These are phyloP conservation scores for Diacarnus erythraeanus DNA, from an alignment of 37 sponge, comb jelly and placozoan genomes.

Conservation along the genomic window DNA sequence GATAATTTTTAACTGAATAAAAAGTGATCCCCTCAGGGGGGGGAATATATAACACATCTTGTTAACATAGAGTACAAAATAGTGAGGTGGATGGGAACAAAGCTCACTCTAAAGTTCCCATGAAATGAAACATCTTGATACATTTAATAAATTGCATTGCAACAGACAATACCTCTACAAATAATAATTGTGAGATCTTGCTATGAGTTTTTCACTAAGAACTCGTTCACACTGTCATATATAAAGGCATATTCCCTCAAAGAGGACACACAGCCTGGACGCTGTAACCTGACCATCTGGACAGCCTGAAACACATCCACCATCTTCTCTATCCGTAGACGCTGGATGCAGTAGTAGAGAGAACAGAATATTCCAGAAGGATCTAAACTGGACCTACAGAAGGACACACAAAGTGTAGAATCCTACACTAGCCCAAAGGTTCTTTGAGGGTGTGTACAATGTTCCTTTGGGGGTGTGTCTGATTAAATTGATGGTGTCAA, in stretches of 20 bases:
- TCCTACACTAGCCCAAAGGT: too few species aligned
- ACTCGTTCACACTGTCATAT: slow-evolving; percentile 65
- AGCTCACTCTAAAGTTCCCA: too few species aligned
- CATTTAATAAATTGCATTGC: too few species aligned
- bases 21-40: too few species aligned
- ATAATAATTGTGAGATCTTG: not conserved
- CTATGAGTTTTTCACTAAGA: slow-evolving; percentile 11
- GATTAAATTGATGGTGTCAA: too few species aligned
- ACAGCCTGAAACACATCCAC: slow-evolving; percentile 73
- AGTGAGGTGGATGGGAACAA: too few species aligned
- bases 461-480: not conserved
- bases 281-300: slow-evolving; percentile 46
- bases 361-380: slow-evolving; percentile 62
- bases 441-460: not conserved
- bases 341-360: slow-evolving; percentile 59
- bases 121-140: too few species aligned
- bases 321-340: slow-evolving; percentile 46
- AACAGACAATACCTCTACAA: too few species aligned
- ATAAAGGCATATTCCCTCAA: slow-evolving; percentile 47
- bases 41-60: too few species aligned
- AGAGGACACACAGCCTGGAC: slow-evolving; percentile 49
- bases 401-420: too few species aligned
- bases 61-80: too few species aligned
- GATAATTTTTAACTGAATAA: too few species aligned
- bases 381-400: slow-evolving; percentile 54